Evolutionary conservation across 2,797 vertebrate species (phyloP).

Genomic region (Knipowitschia caucasica): DNA sequence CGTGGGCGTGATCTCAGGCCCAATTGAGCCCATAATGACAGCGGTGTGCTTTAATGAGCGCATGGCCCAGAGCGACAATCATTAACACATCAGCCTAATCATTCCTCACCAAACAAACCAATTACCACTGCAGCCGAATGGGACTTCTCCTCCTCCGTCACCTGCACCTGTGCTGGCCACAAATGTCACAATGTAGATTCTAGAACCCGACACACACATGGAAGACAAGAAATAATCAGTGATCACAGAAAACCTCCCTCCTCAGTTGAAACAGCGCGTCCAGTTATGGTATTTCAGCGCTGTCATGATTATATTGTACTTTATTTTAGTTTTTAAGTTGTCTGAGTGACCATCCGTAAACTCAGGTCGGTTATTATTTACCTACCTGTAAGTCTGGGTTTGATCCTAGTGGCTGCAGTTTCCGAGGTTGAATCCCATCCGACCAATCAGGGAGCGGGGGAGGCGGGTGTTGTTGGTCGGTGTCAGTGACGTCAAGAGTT

Average conservation of each 20-base stretch:
- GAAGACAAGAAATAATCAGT: background rate
- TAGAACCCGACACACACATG: background rate
- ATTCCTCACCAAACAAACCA: constrained; percentile 14
- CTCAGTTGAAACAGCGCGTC: background rate
- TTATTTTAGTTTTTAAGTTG: too few relatives aligned
- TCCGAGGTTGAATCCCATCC: too few relatives aligned
- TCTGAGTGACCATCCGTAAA: too few relatives aligned
- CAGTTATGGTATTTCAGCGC: background rate
- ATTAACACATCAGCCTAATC: constrained; percentile 15
- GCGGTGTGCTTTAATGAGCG: constrained; percentile 20
- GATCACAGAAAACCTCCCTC: background rate
- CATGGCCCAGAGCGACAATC: constrained; percentile 2
- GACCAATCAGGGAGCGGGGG: too few relatives aligned
- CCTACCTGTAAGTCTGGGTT: too few relatives aligned
- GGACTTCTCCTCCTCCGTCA: background rate
- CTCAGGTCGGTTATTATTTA: too few relatives aligned
- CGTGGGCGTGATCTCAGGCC: constrained; percentile 14
- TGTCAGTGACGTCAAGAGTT: too few relatives aligned
- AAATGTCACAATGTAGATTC: background rate
- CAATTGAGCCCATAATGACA: constrained; percentile 23
- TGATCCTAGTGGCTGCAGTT: too few relatives aligned
- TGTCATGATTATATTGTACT: too few relatives aligned
- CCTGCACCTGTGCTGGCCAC: background rate
- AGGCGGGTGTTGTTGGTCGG: too few relatives aligned
- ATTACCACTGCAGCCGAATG: constrained; percentile 5